Percentiles rank a stretch among this genome's conserved stretches.
phyloP scores from a whole-genome alignment of 2,113 vertebrate genomes.

The Alaudala cheleensis region DNA sequence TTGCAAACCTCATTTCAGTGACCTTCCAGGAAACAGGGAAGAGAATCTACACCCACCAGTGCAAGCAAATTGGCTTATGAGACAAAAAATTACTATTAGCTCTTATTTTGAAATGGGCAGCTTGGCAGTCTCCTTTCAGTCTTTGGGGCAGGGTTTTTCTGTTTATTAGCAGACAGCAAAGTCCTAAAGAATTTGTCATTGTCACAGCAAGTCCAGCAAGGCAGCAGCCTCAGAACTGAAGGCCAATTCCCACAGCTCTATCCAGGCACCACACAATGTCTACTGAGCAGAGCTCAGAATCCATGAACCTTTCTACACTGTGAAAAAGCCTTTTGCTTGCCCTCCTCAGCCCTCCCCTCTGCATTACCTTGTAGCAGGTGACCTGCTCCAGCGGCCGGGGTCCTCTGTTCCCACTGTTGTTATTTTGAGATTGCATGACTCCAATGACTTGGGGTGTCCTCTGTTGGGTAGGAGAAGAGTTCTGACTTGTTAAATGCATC shows the following conservation, averaged over 20 bases:
- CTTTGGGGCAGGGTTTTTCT: background rate
- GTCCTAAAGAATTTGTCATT: background rate
- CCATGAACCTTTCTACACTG: background rate
- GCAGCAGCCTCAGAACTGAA: background rate
- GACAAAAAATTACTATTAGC: background rate
- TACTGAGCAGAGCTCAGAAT: background rate
- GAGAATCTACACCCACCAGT: background rate
- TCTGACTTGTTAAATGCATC: slow-evolving; percentile 87
- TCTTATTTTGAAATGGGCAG: background rate
- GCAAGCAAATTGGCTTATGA: background rate
- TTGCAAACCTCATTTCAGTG: background rate
- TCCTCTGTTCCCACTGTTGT: slow-evolving; percentile 86
- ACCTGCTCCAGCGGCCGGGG: slow-evolving; percentile 96
- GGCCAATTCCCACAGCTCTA: background rate
- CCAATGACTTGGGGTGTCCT: slow-evolving; percentile 83
- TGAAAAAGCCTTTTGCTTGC: background rate
- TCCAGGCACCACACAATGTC: fast-evolving
- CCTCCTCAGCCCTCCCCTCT: background rate
- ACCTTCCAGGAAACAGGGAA: background rate
- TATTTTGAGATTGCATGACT: slow-evolving; percentile 83
- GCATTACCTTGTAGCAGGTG: slow-evolving; percentile 95
- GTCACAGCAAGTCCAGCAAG: background rate
- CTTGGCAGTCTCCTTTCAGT: background rate
- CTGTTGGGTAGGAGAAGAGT: slow-evolving; percentile 79
- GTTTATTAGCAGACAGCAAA: background rate